Conservation (phyloP, 2,888 invertebrate species). For the Drosophila formosana region DNA sequence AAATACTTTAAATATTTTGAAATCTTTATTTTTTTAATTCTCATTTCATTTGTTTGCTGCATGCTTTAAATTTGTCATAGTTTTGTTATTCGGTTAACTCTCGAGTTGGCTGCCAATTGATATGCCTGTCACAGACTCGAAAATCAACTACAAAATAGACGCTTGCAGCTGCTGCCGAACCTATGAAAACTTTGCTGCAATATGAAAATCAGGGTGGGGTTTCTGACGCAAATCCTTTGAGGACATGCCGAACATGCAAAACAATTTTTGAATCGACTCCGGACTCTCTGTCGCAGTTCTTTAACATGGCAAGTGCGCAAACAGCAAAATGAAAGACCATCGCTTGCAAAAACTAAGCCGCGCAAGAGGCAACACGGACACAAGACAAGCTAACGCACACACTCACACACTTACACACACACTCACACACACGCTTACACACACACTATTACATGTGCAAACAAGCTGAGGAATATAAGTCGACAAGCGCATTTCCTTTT, state of each 20-base stretch:
- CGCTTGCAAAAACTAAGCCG: neutral
- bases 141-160: constrained; percentile 45
- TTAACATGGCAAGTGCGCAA: constrained; percentile 43
- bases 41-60: neutral
- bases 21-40: too few species aligned
- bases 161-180: constrained; percentile 42
- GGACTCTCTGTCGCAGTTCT: constrained; percentile 6
- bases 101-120: constrained; percentile 22
- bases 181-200: constrained; percentile 22
- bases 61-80: neutral
- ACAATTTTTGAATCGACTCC: constrained; percentile 27
- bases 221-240: constrained; percentile 60
- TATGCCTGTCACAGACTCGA: constrained; percentile 19
- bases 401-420: neutral
- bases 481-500: constrained; percentile 54
- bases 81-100: neutral
- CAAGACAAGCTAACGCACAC: neutral
- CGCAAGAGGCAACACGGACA: neutral
- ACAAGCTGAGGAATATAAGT: constrained; percentile 22
- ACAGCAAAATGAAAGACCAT: constrained; percentile 19
- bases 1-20: too few species aligned
- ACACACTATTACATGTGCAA: neutral
- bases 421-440: neutral
- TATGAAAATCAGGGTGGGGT: constrained; percentile 14
- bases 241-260: constrained; percentile 43